Evolutionary conservation across 2,113 vertebrate species (phyloP).

Genomic region (Thryonomys swinderianus): DNA sequence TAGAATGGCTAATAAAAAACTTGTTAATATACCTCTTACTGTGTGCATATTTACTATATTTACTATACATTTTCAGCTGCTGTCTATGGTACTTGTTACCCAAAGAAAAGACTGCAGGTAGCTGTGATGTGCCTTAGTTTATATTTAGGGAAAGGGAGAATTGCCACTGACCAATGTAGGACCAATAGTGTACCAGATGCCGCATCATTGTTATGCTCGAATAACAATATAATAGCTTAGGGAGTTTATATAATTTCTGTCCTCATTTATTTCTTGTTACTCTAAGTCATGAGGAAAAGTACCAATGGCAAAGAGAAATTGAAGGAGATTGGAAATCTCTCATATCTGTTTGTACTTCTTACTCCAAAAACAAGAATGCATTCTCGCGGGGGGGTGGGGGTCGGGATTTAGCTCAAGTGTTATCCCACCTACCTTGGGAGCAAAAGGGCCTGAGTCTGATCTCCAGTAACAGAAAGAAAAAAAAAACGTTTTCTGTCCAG

Average conservation of each 20-base stretch:
- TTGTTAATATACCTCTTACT: not conserved
- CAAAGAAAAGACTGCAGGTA: not conserved
- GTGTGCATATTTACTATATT: not conserved
- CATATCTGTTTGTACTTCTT: not conserved
- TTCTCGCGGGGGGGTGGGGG: too few species aligned
- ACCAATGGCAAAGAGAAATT: not conserved
- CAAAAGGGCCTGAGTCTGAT: too few species aligned
- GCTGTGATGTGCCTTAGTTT: not conserved
- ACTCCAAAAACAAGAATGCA: not conserved
- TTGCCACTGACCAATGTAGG: not conserved
- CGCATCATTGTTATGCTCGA: not conserved
- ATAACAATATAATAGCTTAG: not conserved
- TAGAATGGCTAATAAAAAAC: not conserved
- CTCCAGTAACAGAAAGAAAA: too few species aligned
- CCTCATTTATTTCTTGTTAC: not conserved
- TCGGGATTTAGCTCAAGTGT: too few species aligned
- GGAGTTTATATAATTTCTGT: not conserved
- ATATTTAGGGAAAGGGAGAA: not conserved
- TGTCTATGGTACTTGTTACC: not conserved
- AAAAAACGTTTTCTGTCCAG: not conserved
- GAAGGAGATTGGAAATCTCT: not conserved
- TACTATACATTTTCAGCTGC: not conserved
- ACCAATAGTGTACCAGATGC: not conserved
- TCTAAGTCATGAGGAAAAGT: not conserved
- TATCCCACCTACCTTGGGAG: too few species aligned